Conservation (phyloP, 2,797 vertebrate genomes). For the Rhincodon typus region DNA sequence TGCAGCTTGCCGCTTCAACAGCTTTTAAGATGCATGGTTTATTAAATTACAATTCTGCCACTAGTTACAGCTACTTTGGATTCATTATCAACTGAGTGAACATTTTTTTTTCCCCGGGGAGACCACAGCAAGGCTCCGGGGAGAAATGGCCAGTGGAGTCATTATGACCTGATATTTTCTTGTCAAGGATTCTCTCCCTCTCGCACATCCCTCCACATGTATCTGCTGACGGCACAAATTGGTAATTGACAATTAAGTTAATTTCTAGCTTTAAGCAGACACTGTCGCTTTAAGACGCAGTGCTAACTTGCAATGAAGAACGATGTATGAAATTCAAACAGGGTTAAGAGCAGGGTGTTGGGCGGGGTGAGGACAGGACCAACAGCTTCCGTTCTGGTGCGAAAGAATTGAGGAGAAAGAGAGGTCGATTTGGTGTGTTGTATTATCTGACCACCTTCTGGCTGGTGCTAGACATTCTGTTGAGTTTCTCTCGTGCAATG, state of each 20-base stretch:
- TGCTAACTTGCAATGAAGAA: neutral
- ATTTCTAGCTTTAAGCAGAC: too few relatives aligned
- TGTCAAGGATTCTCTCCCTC: neutral
- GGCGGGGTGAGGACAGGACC: neutral
- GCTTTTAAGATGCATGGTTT: neutral
- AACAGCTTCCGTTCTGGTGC: neutral
- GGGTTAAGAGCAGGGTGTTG: neutral
- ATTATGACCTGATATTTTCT: neutral
- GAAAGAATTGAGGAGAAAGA: neutral
- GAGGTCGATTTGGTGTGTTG: neutral
- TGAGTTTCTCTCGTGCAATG: neutral
- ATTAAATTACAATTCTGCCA: neutral
- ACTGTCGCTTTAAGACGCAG: conserved; percentile 26
- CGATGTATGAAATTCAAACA: conserved; percentile 25
- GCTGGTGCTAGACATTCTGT: neutral
- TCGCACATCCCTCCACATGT: too few relatives aligned
- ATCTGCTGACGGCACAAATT: neutral
- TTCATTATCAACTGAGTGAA: neutral
- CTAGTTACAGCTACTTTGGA: neutral
- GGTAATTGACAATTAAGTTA: neutral
- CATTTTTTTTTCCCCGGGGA: neutral
- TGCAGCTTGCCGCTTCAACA: neutral
- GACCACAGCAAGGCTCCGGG: neutral
- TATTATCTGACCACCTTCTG: neutral
- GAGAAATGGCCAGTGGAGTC: neutral